These are phyloP conservation scores for Drosophila yooni DNA, from an alignment of 2,888 invertebrate genomes.

Conservation along the genomic window DNA sequence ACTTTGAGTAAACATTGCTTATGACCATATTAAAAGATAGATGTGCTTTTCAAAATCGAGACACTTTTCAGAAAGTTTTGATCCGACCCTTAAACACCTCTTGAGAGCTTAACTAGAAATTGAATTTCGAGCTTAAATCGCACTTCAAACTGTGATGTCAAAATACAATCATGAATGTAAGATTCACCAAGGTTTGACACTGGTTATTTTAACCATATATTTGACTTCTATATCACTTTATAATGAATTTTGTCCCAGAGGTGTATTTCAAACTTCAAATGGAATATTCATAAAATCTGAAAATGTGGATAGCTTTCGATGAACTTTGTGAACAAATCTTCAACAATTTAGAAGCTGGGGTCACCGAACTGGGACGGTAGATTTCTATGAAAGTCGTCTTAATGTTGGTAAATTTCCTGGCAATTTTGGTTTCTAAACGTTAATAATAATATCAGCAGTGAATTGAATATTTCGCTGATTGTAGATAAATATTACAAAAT, in stretches of 20 bases:
- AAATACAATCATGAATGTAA: background rate
- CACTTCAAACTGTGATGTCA: background rate
- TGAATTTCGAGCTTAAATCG: background rate
- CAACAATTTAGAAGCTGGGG: background rate
- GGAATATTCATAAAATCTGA: background rate
- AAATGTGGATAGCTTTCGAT: background rate
- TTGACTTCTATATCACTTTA: background rate
- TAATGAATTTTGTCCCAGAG: background rate
- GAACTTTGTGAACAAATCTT: background rate
- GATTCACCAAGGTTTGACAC: fast-evolving
- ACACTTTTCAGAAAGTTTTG: background rate
- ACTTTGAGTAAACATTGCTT: too few relatives aligned
- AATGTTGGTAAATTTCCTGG: background rate
- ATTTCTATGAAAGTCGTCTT: background rate
- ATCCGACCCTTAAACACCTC: background rate
- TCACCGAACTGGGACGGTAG: background rate
- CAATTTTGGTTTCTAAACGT: background rate
- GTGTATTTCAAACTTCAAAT: background rate
- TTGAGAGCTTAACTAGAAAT: background rate
- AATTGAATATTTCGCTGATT: background rate
- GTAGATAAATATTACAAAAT: background rate
- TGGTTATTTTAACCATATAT: background rate
- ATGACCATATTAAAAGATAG: background rate
- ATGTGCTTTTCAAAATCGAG: background rate
- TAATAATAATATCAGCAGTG: background rate